These are phyloP conservation scores for Marisa cornuarietis DNA, from an alignment of 1,140 invertebrate species.

Conservation along the genomic window DNA sequence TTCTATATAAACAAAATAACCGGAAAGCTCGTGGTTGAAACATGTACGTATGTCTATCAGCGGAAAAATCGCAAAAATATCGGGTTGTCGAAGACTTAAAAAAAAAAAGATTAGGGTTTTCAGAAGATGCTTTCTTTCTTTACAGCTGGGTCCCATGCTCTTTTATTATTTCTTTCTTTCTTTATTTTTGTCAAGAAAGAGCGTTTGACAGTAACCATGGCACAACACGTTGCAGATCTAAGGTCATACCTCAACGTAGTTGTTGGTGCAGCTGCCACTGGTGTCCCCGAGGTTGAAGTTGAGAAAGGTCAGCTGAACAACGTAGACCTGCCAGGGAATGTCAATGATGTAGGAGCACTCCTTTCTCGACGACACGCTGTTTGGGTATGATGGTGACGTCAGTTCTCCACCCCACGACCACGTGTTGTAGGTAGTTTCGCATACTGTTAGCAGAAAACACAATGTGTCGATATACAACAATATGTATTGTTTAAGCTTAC, in stretches of 20 bases:
- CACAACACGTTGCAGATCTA: no score
- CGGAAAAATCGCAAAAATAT: no score
- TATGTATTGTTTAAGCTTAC: not conserved
- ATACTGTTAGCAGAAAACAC: not conserved
- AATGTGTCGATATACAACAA: not conserved
- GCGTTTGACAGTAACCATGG: no score
- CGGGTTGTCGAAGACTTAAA: no score
- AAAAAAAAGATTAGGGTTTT: no score
- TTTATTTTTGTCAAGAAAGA: no score
- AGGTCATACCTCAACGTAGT: slow-evolving; percentile 1
- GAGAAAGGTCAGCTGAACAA: not conserved
- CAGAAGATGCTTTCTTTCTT: no score
- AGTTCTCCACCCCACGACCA: not conserved
- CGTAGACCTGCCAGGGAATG: not conserved
- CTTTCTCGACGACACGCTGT: not conserved
- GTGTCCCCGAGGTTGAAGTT: not conserved
- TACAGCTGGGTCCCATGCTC: no score
- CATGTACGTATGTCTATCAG: no score
- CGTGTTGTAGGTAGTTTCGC: not conserved
- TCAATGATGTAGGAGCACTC: slow-evolving; percentile 14
- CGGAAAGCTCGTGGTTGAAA: no score
- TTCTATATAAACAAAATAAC: no score
- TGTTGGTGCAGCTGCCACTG: not conserved
- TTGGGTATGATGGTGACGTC: not conserved
- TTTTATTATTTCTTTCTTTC: no score